These are phyloP conservation scores for Diprion similis DNA, from an alignment of 1,140 invertebrate species.

Conservation along the genomic window DNA sequence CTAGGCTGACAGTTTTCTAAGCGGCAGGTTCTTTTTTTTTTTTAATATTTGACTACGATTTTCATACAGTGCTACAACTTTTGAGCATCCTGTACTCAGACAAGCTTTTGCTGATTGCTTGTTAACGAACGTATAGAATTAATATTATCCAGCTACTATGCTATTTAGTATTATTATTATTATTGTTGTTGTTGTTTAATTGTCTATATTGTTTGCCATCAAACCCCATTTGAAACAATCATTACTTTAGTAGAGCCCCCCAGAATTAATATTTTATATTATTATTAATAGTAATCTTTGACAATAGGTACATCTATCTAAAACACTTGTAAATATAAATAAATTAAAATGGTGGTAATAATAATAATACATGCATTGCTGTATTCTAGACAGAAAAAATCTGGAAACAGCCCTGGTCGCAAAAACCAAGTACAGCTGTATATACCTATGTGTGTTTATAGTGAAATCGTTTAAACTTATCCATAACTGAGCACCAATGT, in stretches of 20 bases:
- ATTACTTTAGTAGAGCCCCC: slow-evolving; percentile 1
- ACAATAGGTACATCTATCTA: slow-evolving; percentile 58
- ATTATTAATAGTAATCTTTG: slow-evolving; percentile 50
- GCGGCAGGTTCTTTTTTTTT: neutral
- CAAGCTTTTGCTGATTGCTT: slow-evolving; percentile 39
- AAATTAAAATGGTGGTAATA: slow-evolving; percentile 55
- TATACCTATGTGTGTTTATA: slow-evolving; percentile 46
- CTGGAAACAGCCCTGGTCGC: slow-evolving; percentile 49
- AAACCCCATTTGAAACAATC: neutral
- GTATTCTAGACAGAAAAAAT: slow-evolving; percentile 57
- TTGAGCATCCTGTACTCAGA: slow-evolving; percentile 27
- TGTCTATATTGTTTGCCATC: slow-evolving; percentile 21
- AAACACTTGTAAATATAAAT: slow-evolving; percentile 56
- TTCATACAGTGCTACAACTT: neutral
- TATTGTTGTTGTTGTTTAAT: slow-evolving; percentile 25
- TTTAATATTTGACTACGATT: slow-evolving; percentile 2
- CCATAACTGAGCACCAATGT: slow-evolving; percentile 49
- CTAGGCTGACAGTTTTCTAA: neutral
- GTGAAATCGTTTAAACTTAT: slow-evolving; percentile 57
- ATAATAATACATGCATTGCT: slow-evolving; percentile 45
- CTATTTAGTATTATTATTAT: slow-evolving; percentile 37
- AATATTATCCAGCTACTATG: slow-evolving; percentile 46
- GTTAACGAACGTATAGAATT: slow-evolving; percentile 43
- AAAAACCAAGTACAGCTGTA: slow-evolving; percentile 48
- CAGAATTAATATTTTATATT: slow-evolving; percentile 13